Evolutionary conservation across 2,113 vertebrate species (phyloP), one percentile per base, ranked within the genome.

Genomic region (Diadophis punctatus): DNA sequence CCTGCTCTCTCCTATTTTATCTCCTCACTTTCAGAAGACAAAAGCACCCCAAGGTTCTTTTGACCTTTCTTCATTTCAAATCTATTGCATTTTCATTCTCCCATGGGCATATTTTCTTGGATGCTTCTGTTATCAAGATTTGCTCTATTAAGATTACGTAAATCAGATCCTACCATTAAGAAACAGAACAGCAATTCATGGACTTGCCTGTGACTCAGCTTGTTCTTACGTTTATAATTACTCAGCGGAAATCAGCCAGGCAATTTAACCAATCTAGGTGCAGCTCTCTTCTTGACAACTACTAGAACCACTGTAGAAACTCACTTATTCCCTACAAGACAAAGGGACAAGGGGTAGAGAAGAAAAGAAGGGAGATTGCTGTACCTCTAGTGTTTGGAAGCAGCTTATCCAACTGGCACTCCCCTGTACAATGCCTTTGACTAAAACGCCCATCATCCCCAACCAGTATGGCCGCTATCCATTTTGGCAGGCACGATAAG

Each of bases 171-270:
- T 0, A 7, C 0, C 5, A 92, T 23, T 86, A 56, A 56, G 25
- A 93, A 92, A 90, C 48, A 18, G 80, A 85, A 91, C 90, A 53
- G 1, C 6, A 46, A 90, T 88, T 96, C 91, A 74, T 39, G 63
- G 46, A 88, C 86, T 52, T 95, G 74, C 30, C 87, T 58, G 68
- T 7, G 91, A 90, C 0, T 52, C 87, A 94, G 55, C 27, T 92
- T 92, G 25, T 89, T 95, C 93, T 96, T 95, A 91, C 56, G 91
- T 94, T 94, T 90, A 87, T 93, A 43, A 91, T 92, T 93, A 92
- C 80, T 85, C 39, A 94, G 63, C 2, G 18, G 10, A 88, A 88
- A 95, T 9, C 10, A 91, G 1, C 0, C 89, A 39, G 39, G 68
- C 52, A 58, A 30, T 43, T 92, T 63, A 92, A 22, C 7, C 25